phyloP scores from a whole-genome alignment of 2,797 vertebrate species.

The Ptychadena robeensis region DNA sequence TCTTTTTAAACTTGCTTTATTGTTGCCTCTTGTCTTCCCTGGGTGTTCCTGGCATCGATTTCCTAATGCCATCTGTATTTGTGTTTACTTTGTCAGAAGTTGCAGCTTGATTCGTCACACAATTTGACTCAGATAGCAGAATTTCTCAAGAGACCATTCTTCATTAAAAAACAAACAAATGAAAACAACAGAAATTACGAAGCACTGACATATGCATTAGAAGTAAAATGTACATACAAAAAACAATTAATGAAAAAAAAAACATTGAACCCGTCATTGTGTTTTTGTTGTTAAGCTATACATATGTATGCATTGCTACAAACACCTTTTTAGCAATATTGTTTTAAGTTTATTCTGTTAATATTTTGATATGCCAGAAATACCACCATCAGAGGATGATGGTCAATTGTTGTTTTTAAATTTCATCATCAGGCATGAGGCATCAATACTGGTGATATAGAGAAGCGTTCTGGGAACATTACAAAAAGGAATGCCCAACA shows the following conservation, averaged over 20 bases:
- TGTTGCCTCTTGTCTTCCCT: background rate
- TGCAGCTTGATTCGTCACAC: background rate
- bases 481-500: too few species aligned
- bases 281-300: background rate
- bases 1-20: background rate
- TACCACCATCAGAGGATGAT: too few species aligned
- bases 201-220: background rate
- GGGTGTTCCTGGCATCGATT: background rate
- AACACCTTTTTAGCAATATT: too few species aligned
- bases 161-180: background rate
- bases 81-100: background rate
- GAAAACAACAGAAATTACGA: background rate
- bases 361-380: too few species aligned
- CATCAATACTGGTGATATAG: too few species aligned
- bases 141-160: constrained; percentile 1
- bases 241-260: background rate
- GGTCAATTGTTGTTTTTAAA: too few species aligned
- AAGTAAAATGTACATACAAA: background rate
- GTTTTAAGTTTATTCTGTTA: too few species aligned
- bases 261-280: background rate
- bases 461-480: too few species aligned
- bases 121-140: background rate
- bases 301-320: too few species aligned
- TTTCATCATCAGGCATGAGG: too few species aligned
- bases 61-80: constrained; percentile 1